Conservation (phyloP, 2,888 invertebrate genomes). For the Heterodera filipjevi region DNA sequence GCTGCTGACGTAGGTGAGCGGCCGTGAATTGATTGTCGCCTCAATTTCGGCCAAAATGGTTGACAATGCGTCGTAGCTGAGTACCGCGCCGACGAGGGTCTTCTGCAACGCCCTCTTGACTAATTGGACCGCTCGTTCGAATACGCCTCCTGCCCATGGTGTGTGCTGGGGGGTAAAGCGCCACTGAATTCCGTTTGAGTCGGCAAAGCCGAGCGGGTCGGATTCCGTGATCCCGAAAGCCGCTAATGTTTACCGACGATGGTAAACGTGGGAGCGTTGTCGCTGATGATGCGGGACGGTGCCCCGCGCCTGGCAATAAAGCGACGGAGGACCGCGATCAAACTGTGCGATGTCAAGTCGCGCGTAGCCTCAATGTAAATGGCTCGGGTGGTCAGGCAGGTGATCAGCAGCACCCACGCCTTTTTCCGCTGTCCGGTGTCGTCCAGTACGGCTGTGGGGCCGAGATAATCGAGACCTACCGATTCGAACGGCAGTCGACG, state of each 20-base stretch:
- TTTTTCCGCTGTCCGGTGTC: conserved; percentile 23
- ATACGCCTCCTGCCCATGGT: conserved; percentile 29
- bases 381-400: conserved; percentile 18
- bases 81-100: background rate
- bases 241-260: background rate
- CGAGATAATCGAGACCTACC: conserved; percentile 45
- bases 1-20: conserved; percentile 3
- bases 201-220: background rate
- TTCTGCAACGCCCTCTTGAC: conserved; percentile 15
- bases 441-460: background rate
- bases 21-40: conserved; percentile 30
- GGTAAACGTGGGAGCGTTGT: background rate
- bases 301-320: conserved; percentile 58
- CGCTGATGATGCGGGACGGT: conserved; percentile 54
- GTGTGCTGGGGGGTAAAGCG: conserved; percentile 7
- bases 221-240: background rate
- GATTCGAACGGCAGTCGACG: conserved; percentile 36
- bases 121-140: conserved; percentile 16
- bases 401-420: conserved; percentile 19
- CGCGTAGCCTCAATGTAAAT: conserved; percentile 12
- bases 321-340: background rate
- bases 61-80: background rate
- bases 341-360: conserved; percentile 2
- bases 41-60: conserved; percentile 27
- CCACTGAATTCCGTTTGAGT: background rate